Evolutionary conservation across 1,140 invertebrate species (phyloP).

Genomic region (Lepidostoma basale): DNA sequence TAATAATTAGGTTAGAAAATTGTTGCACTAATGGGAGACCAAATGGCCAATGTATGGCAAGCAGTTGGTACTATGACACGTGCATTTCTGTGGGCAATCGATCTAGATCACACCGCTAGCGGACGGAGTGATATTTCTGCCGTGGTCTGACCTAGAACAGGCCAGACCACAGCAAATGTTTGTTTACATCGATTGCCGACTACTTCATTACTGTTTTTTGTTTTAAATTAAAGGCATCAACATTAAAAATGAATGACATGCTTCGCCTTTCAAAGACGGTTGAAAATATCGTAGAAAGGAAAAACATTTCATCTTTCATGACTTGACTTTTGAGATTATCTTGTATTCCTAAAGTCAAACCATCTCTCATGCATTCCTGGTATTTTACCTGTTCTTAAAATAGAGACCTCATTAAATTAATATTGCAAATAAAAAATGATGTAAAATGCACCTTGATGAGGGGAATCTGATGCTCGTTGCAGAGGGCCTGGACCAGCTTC

Average conservation of each 20-base stretch:
- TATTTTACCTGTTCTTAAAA: too few relatives aligned
- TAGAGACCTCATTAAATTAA: too few relatives aligned
- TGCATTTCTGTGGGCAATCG: slow-evolving; percentile 40
- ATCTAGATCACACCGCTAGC: slow-evolving; percentile 14
- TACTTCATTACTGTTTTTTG: too few relatives aligned
- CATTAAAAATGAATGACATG: too few relatives aligned
- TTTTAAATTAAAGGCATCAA: too few relatives aligned
- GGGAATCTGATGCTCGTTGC: slow-evolving; percentile 97
- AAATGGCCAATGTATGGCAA: slow-evolving; percentile 28
- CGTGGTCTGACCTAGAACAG: slow-evolving; percentile 40
- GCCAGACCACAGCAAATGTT: slow-evolving; percentile 31
- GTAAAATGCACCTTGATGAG: slow-evolving; percentile 74
- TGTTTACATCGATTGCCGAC: slow-evolving; percentile 30
- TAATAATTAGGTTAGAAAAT: too few relatives aligned
- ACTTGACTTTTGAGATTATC: too few relatives aligned
- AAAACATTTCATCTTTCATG: too few relatives aligned
- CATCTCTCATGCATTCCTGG: too few relatives aligned
- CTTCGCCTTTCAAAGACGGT: too few relatives aligned
- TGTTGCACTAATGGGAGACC: slow-evolving; percentile 46
- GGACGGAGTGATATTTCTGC: slow-evolving; percentile 39
- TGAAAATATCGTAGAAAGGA: too few relatives aligned
- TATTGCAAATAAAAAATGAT: neutral
- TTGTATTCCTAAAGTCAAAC: too few relatives aligned
- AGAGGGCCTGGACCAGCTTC: slow-evolving; percentile 97
- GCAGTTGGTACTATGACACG: slow-evolving; percentile 46